Conservation (phyloP, 2,113 vertebrate genomes). For the Eretmochelys imbricata region DNA sequence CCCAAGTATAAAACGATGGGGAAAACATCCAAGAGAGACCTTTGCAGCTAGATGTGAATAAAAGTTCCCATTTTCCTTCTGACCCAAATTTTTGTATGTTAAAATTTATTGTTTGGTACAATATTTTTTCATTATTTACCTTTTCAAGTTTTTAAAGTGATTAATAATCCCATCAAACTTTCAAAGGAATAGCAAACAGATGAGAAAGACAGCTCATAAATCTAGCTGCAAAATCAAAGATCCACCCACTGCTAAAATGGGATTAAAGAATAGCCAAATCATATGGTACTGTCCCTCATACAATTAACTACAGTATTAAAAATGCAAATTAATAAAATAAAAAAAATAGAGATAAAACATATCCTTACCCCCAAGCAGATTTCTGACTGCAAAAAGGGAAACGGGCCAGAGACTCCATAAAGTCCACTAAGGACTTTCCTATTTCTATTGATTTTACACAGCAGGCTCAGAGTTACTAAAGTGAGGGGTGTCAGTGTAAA, state of each 20-base stretch:
- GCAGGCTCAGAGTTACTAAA: background rate
- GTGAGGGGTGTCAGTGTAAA: background rate
- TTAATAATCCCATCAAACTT: background rate
- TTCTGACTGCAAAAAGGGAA: background rate
- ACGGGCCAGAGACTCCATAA: background rate
- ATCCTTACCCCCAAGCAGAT: background rate
- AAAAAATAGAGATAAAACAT: background rate
- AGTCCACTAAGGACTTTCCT: background rate
- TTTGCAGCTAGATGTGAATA: background rate
- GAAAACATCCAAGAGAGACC: constrained; percentile 5
- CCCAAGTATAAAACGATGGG: background rate
- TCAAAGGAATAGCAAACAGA: background rate
- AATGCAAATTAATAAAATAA: background rate
- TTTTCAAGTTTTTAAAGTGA: background rate
- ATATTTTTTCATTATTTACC: constrained; percentile 5
- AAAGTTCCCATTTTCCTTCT: background rate
- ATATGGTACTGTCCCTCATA: background rate
- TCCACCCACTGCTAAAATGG: accelerated
- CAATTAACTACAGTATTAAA: background rate
- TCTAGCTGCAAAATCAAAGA: background rate
- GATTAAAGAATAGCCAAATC: background rate
- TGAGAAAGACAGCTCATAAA: background rate
- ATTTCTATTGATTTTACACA: background rate
- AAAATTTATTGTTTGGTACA: background rate
- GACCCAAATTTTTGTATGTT: background rate